Evolutionary conservation across 2,797 vertebrate genomes (phyloP), one percentile per base, ranked within the genome.

Genomic region (Dromococcyx pavoninus): DNA sequence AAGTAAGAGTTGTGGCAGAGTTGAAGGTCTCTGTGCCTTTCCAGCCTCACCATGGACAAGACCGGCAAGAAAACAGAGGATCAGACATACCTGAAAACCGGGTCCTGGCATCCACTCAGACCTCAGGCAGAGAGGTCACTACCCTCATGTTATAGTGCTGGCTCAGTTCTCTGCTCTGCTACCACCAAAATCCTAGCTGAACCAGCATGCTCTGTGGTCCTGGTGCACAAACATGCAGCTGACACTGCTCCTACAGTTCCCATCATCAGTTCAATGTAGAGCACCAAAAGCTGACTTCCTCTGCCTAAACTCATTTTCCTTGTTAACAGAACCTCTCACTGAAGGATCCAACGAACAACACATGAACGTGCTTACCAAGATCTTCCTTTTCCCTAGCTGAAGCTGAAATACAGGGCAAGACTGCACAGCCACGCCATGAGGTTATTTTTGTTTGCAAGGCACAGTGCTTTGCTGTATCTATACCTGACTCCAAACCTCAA

Each of bases 231-330:
- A 39, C 44, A 60, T 32, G 28, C 11, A 22, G 3, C 43, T 56
- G 61, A 62, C 17, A 2, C 24, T 56, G 14, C 11, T 5, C 11
- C 10, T 12, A 9, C 0, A 0, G 22, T 1, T 87, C 24, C 39
- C 62, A 57, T 62, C 28, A 76, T 8, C 19, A 27, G 3, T 13
- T 65, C 58, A 51, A 2, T 1, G 0, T 9, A 19, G 14, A 30
- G 57, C 27, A 74, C 18, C 44, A 67, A 74, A 44, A 15, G 32
- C 32, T 76, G 39, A 54, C 58, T 46, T 66, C 35, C 32, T 37
- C 28, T 74, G 14, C 65, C 39, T 60, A 4, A 60, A 17, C 19
- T 71, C 22, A 28, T 44, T 37, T 65, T 44, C 28, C 50, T 11
- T 0, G 0, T 28, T 21, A 70, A 35, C 21, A 72, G 22, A 67